These are phyloP conservation scores for Leucoma salicis DNA, from an alignment of 2,888 invertebrate species.

Conservation along the genomic window DNA sequence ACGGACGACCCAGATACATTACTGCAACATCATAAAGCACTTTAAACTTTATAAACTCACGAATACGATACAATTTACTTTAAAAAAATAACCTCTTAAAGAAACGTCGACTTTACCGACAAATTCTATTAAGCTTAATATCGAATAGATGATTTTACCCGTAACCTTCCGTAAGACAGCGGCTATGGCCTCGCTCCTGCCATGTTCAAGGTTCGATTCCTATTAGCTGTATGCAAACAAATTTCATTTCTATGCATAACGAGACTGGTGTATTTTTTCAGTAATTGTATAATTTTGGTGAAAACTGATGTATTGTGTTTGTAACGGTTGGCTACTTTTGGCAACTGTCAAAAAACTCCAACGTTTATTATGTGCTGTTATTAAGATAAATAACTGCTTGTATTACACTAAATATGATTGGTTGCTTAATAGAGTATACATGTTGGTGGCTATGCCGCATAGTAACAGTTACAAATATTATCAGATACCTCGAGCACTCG, in stretches of 20 bases:
- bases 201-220: conserved; percentile 72
- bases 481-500: too few species aligned
- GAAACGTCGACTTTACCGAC: conserved; percentile 28
- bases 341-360: too few species aligned
- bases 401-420: too few species aligned
- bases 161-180: conserved; percentile 58
- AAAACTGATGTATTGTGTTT: conserved; percentile 21
- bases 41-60: conserved; percentile 6
- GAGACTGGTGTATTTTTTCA: conserved; percentile 12
- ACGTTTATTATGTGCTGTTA: too few species aligned
- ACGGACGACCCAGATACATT: conserved; percentile 35
- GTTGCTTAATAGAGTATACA: too few species aligned
- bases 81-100: background rate
- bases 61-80: conserved; percentile 17
- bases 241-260: conserved; percentile 20
- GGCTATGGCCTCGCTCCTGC: conserved; percentile 60
- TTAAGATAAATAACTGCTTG: too few species aligned
- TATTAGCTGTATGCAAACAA: conserved; percentile 18
- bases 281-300: conserved; percentile 5
- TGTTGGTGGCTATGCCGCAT: too few species aligned
- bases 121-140: conserved; percentile 17
- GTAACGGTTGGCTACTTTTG: conserved; percentile 23
- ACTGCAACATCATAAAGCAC: conserved; percentile 5
- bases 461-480: too few species aligned
- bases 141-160: conserved; percentile 17